phyloP scores from a whole-genome alignment of 2,888 invertebrate genomes.

The Drosophila ustulata region DNA sequence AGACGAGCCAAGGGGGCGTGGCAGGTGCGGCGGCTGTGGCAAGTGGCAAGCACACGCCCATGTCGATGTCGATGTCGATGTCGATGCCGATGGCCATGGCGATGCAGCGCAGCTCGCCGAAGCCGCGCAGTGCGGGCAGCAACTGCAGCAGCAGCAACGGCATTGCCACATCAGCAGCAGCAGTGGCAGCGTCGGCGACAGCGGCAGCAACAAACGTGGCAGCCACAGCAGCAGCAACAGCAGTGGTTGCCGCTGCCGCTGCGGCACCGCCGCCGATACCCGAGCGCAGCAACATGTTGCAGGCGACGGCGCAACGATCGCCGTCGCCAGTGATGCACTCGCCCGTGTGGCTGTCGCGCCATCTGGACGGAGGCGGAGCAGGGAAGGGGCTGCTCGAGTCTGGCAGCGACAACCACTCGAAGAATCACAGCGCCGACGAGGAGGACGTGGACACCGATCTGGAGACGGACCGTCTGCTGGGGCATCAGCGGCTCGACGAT shows the following conservation, averaged over 20 bases:
- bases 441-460: slow-evolving; percentile 98
- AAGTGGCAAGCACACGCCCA: slow-evolving; percentile 46
- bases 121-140: slow-evolving; percentile 53
- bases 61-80: too few species aligned
- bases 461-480: slow-evolving; percentile 97
- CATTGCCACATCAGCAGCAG: background rate
- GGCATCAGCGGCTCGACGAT: slow-evolving; percentile 97
- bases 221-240: too few species aligned
- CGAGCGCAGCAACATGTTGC: slow-evolving; percentile 74
- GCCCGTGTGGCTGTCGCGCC: slow-evolving; percentile 90
- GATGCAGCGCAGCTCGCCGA: slow-evolving; percentile 69
- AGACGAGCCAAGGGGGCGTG: slow-evolving; percentile 7
- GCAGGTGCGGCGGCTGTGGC: background rate
- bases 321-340: slow-evolving; percentile 86
- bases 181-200: background rate
- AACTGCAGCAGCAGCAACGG: slow-evolving; percentile 61
- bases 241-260: slow-evolving; percentile 10
- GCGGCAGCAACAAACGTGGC: background rate
- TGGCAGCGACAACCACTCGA: slow-evolving; percentile 87
- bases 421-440: slow-evolving; percentile 88
- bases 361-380: slow-evolving; percentile 75
- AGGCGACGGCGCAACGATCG: slow-evolving; percentile 68
- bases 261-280: slow-evolving; percentile 82
- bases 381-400: slow-evolving; percentile 79
- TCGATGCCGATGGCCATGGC: slow-evolving; percentile 57